phyloP scores from a whole-genome alignment of 2,888 invertebrate genomes.

The Uloborus plumipes region DNA sequence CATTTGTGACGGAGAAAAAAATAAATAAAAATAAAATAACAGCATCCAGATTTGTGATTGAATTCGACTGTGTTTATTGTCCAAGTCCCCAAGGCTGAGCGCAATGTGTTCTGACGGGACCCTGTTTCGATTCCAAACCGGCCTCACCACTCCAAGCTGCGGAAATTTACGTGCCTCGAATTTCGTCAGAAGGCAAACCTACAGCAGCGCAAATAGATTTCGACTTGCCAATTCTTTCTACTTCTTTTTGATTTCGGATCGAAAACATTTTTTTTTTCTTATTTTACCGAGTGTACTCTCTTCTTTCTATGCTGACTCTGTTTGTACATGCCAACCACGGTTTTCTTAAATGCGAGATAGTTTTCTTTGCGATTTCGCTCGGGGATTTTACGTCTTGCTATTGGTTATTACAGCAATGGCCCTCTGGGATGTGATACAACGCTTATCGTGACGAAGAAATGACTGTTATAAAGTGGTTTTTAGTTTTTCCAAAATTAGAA shows the following conservation, averaged over 20 bases:
- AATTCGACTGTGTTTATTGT: conserved; percentile 63
- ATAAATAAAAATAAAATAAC: conserved; percentile 6
- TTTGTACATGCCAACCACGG: too few relatives aligned
- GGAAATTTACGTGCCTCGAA: conserved; percentile 57
- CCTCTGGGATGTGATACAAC: too few relatives aligned
- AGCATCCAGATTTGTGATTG: conserved; percentile 45
- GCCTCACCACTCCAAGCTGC: conserved; percentile 29
- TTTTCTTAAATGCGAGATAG: too few relatives aligned
- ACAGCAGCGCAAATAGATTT: conserved; percentile 48
- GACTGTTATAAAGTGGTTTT: too few relatives aligned
- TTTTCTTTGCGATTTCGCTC: too few relatives aligned
- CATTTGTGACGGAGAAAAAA: background rate
- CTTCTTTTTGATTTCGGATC: background rate
- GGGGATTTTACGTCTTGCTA: too few relatives aligned
- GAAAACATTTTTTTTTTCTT: conserved; percentile 5
- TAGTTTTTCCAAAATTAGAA: too few relatives aligned
- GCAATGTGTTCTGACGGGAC: conserved; percentile 20
- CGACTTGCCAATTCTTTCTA: conserved; percentile 1
- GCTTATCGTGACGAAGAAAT: too few relatives aligned
- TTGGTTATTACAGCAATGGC: too few relatives aligned
- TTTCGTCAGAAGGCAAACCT: conserved; percentile 37
- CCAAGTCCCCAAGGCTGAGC: conserved; percentile 30
- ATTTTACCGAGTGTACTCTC: background rate
- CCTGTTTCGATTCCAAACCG: conserved; percentile 45
- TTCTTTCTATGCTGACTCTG: too few relatives aligned